These are phyloP conservation scores for Drosophila fulvimacula DNA, from an alignment of 2,888 invertebrate genomes.

Conservation along the genomic window DNA sequence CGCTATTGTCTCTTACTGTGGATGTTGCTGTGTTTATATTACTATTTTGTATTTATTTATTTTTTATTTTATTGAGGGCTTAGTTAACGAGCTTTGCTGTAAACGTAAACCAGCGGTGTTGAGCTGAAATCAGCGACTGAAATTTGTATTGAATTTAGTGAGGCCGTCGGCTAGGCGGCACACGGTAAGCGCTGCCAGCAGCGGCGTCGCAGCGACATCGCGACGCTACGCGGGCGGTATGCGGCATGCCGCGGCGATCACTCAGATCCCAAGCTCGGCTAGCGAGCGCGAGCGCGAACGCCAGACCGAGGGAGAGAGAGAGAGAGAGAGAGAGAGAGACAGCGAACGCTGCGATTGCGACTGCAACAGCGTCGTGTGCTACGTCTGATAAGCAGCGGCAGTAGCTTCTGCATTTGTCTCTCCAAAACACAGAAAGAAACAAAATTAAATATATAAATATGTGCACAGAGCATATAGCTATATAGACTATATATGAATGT, in stretches of 20 bases:
- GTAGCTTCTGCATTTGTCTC: slow-evolving; percentile 9
- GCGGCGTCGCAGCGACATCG: neutral
- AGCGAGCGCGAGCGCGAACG: slow-evolving; percentile 2
- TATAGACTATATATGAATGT: neutral
- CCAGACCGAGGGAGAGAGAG: too few species aligned
- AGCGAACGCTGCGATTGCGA: neutral
- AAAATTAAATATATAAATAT: neutral
- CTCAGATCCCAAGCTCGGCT: neutral
- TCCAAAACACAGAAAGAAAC: slow-evolving; percentile 13
- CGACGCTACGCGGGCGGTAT: neutral
- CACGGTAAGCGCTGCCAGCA: slow-evolving; percentile 41
- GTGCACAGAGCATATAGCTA: neutral
- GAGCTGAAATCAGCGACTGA: slow-evolving; percentile 83
- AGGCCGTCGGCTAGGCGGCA: slow-evolving; percentile 55
- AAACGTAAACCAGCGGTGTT: slow-evolving; percentile 70
- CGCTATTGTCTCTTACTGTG: slow-evolving; percentile 31
- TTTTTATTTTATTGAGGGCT: slow-evolving; percentile 24
- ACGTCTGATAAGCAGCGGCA: slow-evolving; percentile 1
- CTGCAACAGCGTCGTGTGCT: neutral
- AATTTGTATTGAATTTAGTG: slow-evolving; percentile 74
- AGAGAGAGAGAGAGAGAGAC: neutral
- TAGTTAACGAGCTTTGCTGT: slow-evolving; percentile 43
- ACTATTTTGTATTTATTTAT: neutral
- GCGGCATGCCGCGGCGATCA: slow-evolving; percentile 1
- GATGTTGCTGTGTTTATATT: slow-evolving; percentile 5